Evolutionary conservation across 2,113 vertebrate genomes (phyloP).

Genomic region (Oenanthe oenanthe): DNA sequence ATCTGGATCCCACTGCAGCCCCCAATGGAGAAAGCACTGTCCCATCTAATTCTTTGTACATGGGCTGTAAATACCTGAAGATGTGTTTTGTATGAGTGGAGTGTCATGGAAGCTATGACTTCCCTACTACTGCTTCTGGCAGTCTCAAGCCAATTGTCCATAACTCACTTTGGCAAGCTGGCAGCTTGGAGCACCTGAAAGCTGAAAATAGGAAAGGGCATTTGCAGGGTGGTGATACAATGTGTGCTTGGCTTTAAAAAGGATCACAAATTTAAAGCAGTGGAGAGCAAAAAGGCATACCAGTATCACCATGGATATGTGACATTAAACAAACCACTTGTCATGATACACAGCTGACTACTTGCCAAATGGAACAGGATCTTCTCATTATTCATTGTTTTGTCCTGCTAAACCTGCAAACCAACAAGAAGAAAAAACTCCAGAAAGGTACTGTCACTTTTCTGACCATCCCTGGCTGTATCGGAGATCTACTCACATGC

Average conservation of each 20-base stretch:
- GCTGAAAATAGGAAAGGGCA: conserved; percentile 59
- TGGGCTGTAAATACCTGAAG: neutral
- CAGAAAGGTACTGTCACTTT: neutral
- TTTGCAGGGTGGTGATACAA: conserved; percentile 10
- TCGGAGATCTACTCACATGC: neutral
- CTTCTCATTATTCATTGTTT: conserved; percentile 33
- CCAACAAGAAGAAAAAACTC: neutral
- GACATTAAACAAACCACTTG: conserved; percentile 62
- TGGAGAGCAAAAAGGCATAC: conserved; percentile 43
- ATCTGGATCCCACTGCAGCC: neutral
- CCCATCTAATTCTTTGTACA: neutral
- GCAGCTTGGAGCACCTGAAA: conserved; percentile 33
- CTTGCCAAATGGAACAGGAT: conserved; percentile 52
- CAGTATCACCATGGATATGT: conserved; percentile 52
- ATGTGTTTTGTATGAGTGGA: neutral
- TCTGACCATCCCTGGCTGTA: neutral
- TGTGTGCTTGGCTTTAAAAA: conserved; percentile 39
- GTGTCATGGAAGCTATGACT: neutral
- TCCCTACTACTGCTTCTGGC: neutral
- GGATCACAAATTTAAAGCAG: neutral
- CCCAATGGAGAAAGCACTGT: accelerated
- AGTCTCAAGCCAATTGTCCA: neutral
- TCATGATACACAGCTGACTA: conserved; percentile 44
- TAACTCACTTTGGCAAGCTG: conserved; percentile 42
- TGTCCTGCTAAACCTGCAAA: conserved; percentile 13